phyloP scores from a whole-genome alignment of 2,797 vertebrate species.

The Anniella stebbinsi region DNA sequence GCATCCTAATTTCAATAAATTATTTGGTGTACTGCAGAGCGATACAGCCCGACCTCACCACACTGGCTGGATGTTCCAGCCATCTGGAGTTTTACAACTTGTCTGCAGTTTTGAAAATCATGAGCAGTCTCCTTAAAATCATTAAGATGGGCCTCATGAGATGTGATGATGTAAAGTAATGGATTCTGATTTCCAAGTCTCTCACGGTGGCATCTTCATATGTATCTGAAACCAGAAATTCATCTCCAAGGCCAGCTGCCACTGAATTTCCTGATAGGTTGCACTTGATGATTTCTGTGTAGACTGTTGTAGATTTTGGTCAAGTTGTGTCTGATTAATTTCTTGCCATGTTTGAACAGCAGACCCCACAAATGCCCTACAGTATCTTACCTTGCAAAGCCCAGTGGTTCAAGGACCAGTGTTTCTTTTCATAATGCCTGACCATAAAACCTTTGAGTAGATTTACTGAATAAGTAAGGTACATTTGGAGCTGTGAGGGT shows the following conservation, averaged over 20 bases:
- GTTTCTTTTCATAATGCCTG: not conserved
- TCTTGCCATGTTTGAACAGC: not conserved
- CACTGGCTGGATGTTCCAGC: no score
- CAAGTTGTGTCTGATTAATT: not conserved
- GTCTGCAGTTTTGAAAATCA: not conserved
- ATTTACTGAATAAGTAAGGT: not conserved
- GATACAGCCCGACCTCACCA: not conserved
- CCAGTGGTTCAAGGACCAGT: accelerated
- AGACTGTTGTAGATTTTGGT: not conserved
- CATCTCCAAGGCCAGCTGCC: not conserved
- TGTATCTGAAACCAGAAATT: not conserved
- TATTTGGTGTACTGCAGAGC: not conserved
- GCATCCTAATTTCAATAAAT: not conserved
- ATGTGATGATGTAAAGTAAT: not conserved
- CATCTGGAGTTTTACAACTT: not conserved
- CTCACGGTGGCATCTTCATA: not conserved
- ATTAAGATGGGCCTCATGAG: not conserved
- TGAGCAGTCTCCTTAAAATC: not conserved
- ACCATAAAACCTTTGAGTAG: accelerated
- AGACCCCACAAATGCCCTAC: not conserved
- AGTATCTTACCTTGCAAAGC: accelerated
- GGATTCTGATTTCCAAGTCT: not conserved
- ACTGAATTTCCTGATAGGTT: not conserved
- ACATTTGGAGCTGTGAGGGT: not conserved
- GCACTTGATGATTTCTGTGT: not conserved